phyloP scores from a whole-genome alignment of 2,113 vertebrate species.

The Oryzias melastigma region DNA sequence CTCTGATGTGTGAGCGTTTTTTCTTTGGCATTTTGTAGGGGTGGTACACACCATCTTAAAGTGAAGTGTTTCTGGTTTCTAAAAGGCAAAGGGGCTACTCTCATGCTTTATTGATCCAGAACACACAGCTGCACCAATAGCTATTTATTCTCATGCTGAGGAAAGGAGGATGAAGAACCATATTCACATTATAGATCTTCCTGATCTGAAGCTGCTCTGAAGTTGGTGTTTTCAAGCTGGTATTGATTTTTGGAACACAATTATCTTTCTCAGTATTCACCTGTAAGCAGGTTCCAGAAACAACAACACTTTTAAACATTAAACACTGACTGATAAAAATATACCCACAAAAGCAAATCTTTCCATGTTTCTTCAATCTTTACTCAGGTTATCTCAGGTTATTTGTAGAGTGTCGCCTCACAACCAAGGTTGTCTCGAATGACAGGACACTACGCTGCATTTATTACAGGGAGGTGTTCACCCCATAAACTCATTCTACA shows the following conservation, averaged over 20 bases:
- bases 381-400: too few species aligned
- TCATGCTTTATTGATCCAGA: slow-evolving; percentile 51
- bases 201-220: slow-evolving; percentile 29
- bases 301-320: slow-evolving; percentile 1
- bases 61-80: too few species aligned
- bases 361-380: too few species aligned
- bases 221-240: slow-evolving; percentile 25
- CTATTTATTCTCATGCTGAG: slow-evolving; percentile 60
- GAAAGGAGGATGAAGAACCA: slow-evolving; percentile 43
- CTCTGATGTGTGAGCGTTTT: too few species aligned
- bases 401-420: too few species aligned
- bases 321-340: background rate
- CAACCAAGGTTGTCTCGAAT: too few species aligned
- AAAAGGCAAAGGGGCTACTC: slow-evolving; percentile 9
- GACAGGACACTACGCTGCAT: too few species aligned
- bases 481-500: too few species aligned
- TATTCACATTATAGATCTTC: slow-evolving; percentile 51
- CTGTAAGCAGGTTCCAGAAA: background rate
- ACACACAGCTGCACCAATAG: slow-evolving; percentile 18
- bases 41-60: too few species aligned
- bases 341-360: too few species aligned
- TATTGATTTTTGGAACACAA: slow-evolving; percentile 29
- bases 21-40: too few species aligned
- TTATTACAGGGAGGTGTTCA: too few species aligned
- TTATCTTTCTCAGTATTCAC: background rate